Evolutionary conservation across 2,113 vertebrate species (phyloP).

Genomic region (Pampusana beccarii): DNA sequence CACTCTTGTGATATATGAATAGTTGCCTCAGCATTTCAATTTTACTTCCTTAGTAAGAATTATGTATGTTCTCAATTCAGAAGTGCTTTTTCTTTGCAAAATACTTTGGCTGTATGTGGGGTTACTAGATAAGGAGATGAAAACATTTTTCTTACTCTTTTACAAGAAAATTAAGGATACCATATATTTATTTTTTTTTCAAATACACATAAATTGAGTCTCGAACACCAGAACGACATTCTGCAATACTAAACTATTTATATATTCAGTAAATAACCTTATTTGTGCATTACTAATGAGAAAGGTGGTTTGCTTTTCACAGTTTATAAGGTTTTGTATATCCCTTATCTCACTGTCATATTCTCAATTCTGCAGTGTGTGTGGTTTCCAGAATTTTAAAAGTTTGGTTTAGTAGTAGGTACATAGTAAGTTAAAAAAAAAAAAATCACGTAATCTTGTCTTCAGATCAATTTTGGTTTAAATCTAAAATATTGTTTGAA

Average conservation of each 20-base stretch:
- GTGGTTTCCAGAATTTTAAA: not conserved
- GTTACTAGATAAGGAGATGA: not conserved
- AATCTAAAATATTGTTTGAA: not conserved
- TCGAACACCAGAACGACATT: not conserved
- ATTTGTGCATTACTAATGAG: not conserved
- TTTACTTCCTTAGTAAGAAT: not conserved
- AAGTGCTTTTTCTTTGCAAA: not conserved
- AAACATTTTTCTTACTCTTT: not conserved
- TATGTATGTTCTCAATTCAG: rapidly evolving
- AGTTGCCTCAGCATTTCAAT: not conserved
- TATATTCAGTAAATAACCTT: not conserved
- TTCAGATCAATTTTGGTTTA: not conserved
- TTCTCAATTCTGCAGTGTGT: not conserved
- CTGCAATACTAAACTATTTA: not conserved
- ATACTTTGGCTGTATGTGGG: not conserved
- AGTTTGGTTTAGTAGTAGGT: not conserved
- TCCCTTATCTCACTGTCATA: not conserved
- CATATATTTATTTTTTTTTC: not conserved
- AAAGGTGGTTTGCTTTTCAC: not conserved
- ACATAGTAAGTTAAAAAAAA: not conserved
- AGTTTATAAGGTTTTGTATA: not conserved
- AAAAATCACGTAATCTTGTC: not conserved
- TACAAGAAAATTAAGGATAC: not conserved
- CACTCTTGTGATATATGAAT: not conserved
- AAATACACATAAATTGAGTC: not conserved